phyloP scores from a whole-genome alignment of 2,888 invertebrate genomes.

The Thalpophila matura region DNA sequence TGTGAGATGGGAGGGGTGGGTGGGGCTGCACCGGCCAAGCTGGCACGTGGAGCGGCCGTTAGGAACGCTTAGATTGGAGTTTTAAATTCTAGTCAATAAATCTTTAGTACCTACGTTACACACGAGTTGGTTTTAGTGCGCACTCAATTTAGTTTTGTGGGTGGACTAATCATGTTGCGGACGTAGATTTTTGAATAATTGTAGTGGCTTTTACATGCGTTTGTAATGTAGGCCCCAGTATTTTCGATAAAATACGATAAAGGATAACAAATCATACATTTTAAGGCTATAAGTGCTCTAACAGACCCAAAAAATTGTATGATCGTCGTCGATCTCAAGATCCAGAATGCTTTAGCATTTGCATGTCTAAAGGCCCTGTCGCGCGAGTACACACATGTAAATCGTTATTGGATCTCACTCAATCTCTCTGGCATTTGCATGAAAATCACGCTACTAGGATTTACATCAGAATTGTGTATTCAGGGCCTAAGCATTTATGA shows the following conservation, averaged over 20 bases:
- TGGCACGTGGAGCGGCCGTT: conserved; percentile 45
- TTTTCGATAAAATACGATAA: conserved; percentile 1
- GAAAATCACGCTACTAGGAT: conserved; percentile 57
- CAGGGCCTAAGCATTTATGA: conserved; percentile 52
- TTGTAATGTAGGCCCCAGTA: neutral
- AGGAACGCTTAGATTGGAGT: conserved; percentile 37
- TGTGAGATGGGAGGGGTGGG: conserved; percentile 46
- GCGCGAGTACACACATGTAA: conserved; percentile 40
- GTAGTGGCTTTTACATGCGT: neutral
- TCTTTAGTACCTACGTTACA: conserved; percentile 49
- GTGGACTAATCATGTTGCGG: conserved; percentile 26
- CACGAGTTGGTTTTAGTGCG: conserved; percentile 45
- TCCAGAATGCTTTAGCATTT: conserved; percentile 25
- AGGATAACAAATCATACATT: neutral
- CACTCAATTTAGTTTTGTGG: conserved; percentile 42
- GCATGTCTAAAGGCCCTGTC: conserved; percentile 32
- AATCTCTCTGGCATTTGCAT: conserved; percentile 59
- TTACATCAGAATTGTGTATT: conserved; percentile 61
- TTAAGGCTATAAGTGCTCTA: too few species aligned
- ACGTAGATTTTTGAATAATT: neutral
- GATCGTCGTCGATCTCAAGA: neutral
- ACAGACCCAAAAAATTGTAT: neutral
- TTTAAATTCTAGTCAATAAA: conserved; percentile 58
- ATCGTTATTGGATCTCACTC: conserved; percentile 58
- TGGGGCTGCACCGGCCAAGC: conserved; percentile 49